Conservation (phyloP, 2,797 vertebrate genomes). For the Lagodon rhomboides region DNA sequence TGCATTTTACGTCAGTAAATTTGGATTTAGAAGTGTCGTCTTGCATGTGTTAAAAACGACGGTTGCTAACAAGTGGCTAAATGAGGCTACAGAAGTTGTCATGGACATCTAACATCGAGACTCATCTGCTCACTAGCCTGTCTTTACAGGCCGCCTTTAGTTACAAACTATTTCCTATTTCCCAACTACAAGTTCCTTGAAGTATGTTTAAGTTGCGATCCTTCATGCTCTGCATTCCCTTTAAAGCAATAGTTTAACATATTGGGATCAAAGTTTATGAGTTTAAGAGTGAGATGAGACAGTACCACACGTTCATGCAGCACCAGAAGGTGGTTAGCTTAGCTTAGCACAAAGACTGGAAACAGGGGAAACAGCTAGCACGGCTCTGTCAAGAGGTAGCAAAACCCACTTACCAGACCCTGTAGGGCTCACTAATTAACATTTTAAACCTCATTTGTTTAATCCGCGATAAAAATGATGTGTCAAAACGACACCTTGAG, state of each 20-base stretch:
- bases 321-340: neutral
- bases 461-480: neutral
- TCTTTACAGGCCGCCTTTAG: too few species aligned
- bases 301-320: neutral
- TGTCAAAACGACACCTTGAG: neutral
- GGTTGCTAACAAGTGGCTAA: too few species aligned
- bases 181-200: too few species aligned
- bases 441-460: neutral
- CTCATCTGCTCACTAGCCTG: too few species aligned
- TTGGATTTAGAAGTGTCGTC: too few species aligned
- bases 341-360: conserved; percentile 7
- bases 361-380: neutral
- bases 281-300: neutral
- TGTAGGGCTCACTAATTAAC: neutral
- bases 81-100: too few species aligned
- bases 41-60: too few species aligned
- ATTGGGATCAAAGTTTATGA: neutral
- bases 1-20: too few species aligned
- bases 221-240: neutral
- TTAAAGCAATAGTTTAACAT: neutral
- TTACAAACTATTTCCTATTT: too few species aligned
- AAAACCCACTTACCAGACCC: neutral
- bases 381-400: neutral
- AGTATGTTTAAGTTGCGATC: neutral
- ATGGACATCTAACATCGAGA: too few species aligned